These are phyloP conservation scores for Gari tellinella DNA, from an alignment of 2,888 invertebrate genomes.

Conservation along the genomic window DNA sequence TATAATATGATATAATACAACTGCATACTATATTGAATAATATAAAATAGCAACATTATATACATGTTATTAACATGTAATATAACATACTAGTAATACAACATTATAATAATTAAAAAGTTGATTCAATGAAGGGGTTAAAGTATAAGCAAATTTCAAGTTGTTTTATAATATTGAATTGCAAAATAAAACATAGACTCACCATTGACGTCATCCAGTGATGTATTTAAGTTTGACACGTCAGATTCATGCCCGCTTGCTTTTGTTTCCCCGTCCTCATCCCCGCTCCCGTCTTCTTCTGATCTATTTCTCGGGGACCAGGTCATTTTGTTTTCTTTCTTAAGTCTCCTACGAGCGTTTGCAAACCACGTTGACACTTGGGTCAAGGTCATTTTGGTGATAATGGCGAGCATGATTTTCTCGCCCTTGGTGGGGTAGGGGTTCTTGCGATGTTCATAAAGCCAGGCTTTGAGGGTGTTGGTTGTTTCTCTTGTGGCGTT, in stretches of 20 bases:
- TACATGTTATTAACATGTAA: no score
- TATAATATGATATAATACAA: no score
- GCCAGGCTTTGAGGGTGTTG: constrained; percentile 98
- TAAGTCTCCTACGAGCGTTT: constrained; percentile 95
- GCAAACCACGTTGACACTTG: constrained; percentile 98
- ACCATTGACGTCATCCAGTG: constrained; percentile 46
- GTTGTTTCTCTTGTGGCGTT: constrained; percentile 99
- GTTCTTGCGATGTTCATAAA: constrained; percentile 98
- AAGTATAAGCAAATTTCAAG: no score
- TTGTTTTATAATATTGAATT: neutral
- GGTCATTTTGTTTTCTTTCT: constrained; percentile 99
- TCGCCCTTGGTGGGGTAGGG: constrained; percentile 98
- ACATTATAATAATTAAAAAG: no score
- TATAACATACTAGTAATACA: no score
- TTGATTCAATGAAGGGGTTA: no score
- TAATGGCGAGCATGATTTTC: constrained; percentile 97
- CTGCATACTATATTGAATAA: no score
- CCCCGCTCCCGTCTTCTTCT: constrained; percentile 80
- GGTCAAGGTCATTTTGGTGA: constrained; percentile 97
- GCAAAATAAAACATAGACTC: neutral
- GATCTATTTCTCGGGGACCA: constrained; percentile 95
- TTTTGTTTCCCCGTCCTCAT: constrained; percentile 61
- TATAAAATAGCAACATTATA: no score
- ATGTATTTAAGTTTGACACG: constrained; percentile 37
- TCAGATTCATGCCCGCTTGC: constrained; percentile 42